Base-by-base conservation (phyloP, 2,888 invertebrate genomes). In the Cephus spinipes region DNA sequence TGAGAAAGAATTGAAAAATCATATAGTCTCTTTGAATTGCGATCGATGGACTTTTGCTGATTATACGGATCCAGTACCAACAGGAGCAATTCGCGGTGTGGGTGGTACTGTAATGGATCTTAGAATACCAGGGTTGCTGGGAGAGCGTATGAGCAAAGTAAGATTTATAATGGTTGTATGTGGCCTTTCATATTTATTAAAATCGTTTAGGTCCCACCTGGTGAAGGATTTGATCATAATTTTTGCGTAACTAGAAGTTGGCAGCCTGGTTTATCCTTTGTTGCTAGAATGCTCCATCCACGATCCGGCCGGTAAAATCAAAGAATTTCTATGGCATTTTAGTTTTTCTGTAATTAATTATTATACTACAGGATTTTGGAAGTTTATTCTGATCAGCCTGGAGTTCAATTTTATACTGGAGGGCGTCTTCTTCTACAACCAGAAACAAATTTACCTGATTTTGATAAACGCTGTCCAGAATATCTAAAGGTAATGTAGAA, bases 401-500 rank as follows among this genome's bases (percentile, higher is more conserved):
- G 97, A 2, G 93, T 98, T 80, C 98, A 98, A 89, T 95, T 98
- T 87, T 98, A 98, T 90, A 97, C 97, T 0, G 92, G 86, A 11
- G 86, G 88, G 1, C 85, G 83, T 73, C 78, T 90, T 68, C 84
- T 85, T 55, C 83, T 85, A 6, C 35, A 77, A 11, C 36, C 69
- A 9, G 31, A 55, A 69, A 12, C 69, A n/a, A 73, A 73, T n/a
- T 23, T 15, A 32, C 15, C 68, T 15, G 68, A 23, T 12, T 71
- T 71, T 68, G 73, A 80, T 1, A 79, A 78, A 23, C 2, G 2
- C 55, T 55, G 2, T 55, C 0, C 6, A 55, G 55, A 55, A 55
- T 23, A 55, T 9, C 55, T 15, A 55, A 55, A 55, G 55, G 55
- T 55, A 55, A 55, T 55, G 55, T 55, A 55, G 55, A 23, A 55